Evolutionary conservation across 2,888 invertebrate genomes (phyloP).

Genomic region (Leptinotarsa tumamoca): DNA sequence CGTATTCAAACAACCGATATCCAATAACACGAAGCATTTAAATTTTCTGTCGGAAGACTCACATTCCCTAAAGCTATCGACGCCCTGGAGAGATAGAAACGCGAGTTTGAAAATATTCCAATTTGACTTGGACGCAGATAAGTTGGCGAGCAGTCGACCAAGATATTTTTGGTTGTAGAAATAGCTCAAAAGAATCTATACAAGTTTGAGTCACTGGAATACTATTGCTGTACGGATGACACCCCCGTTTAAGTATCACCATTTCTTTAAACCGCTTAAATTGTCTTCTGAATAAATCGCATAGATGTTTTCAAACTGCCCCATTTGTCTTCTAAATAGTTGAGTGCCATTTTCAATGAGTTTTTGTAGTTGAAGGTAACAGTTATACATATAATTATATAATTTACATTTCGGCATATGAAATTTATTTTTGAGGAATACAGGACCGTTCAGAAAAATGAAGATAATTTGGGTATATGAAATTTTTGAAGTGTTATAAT

Average conservation of each 20-base stretch:
- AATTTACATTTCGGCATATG: background rate
- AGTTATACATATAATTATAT: background rate
- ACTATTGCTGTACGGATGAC: conserved; percentile 57
- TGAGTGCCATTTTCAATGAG: background rate
- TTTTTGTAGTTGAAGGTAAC: background rate
- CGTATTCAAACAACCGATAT: conserved; percentile 31
- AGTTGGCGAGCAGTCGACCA: conserved; percentile 55
- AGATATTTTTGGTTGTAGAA: conserved; percentile 35
- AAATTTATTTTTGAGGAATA: no score
- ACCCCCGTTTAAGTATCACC: conserved; percentile 62
- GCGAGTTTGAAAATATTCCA: conserved; percentile 65
- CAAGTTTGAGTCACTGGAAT: conserved; percentile 51
- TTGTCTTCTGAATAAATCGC: conserved; percentile 65
- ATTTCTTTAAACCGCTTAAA: conserved; percentile 64
- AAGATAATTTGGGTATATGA: no score
- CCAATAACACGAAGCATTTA: conserved; percentile 56
- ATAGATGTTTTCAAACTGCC: conserved; percentile 55
- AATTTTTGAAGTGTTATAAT: no score
- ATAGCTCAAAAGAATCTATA: conserved; percentile 36
- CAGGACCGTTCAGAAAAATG: no score
- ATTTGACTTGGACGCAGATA: conserved; percentile 63
- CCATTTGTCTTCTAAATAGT: conserved; percentile 53
- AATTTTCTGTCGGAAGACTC: conserved; percentile 52
- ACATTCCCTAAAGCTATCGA: conserved; percentile 53
- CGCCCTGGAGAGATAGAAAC: conserved; percentile 55